Base-by-base conservation (phyloP, 2,113 vertebrate genomes). In the Rutilus rutilus region DNA sequence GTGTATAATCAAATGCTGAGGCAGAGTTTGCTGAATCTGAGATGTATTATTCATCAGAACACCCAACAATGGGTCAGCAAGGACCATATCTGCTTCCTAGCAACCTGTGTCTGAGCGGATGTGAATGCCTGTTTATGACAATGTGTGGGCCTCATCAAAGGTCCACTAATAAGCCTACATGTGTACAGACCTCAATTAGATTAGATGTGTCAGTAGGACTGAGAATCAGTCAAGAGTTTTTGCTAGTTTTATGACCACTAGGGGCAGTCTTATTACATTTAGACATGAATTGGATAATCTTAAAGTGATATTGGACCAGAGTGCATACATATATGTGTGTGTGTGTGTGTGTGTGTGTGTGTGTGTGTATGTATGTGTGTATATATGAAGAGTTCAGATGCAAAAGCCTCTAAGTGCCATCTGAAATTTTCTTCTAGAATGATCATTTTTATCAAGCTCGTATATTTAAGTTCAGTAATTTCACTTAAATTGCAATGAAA, bases 81-180 rank as follows among this genome's bases (percentile, higher is more conserved):
- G 91, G 89, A 82, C 76, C 91, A 92, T 91, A 89, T 93, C 94
- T 91, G 93, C 90, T 47, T 92, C 94, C 93, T 94, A 94, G 93
- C 93, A 95, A 95, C 94, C 87, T 9, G 12, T 42, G 50, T 65
- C 87, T 45, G 86, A 83, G 75, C 67, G 77, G 79, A 85, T 76
- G 78, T 84, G 78, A 73, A 82, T 45, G 84, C 60, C 67, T 83
- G 85, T 77, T 82, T 82, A 65, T 25, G 88, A 57, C 83, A 85
- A 83, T 88, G 74, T 88, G 78, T 64, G 78, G 23, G 69, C 78
- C 79, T 73, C 85, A 79, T 83, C 86, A 88, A 81, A 86, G 80
- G 47, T 83, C 50, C 30, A 21, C 85, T 90, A 90, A 90, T 90
- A 85, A 90, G 85, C 83, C 74, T 60, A 45, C 57, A 73, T 57